Base-by-base conservation (phyloP, 35 echinoderm and acorn worm species). In the Amphiura filiformis region DNA sequence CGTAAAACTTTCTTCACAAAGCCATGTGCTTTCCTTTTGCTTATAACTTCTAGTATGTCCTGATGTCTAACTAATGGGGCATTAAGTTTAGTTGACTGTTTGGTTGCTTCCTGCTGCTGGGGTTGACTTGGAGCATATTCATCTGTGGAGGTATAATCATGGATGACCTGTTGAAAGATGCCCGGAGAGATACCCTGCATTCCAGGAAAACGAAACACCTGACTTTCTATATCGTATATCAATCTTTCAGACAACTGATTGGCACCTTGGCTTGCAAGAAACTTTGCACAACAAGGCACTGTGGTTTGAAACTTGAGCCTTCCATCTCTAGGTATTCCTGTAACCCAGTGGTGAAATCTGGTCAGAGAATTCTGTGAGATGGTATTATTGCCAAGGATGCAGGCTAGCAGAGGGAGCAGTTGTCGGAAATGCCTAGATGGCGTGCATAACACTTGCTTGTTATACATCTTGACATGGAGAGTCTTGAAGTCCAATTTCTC, bases 341-440 rank as follows among this genome's bases (percentile, higher is more conserved):
- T 87, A 20, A 93, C 33, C 41, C 65, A 57, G n/a, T 79, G 28
- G 52, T 93, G 87, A 39, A 93, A 93, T 22, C 41, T 33, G 26
- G 33, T n/a, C 9, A 93, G 82, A 32, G 39, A 38, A 20, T 36
- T 34, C 22, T 23, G 86, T 26, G 86, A 26, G 9, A 93, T 76
- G 39, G 82, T 52, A 81, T 93, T 87, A 75, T 89, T 89, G 26
- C 92, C 92, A 20, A 93, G 34, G 22, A 93, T 40, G 34, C 86
- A 93, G 36, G 92, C 92, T 35, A 93, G 56, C 12, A 93, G 77
- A n/a, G 92, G 86, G 15, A 93, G 82, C 0, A 84, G 87, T 18
- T 78, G 44, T 23, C 75, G 87, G 35, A 37, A 70, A 44, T 89
- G 31, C 3, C 87, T 34, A 0, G 89, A 77, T 13, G 89, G 64